Percentiles rank a stretch among this genome's conserved stretches.
These are phyloP conservation scores for Gouania willdenowi DNA, from an alignment of 2,797 vertebrate species.

Conservation along the genomic window DNA sequence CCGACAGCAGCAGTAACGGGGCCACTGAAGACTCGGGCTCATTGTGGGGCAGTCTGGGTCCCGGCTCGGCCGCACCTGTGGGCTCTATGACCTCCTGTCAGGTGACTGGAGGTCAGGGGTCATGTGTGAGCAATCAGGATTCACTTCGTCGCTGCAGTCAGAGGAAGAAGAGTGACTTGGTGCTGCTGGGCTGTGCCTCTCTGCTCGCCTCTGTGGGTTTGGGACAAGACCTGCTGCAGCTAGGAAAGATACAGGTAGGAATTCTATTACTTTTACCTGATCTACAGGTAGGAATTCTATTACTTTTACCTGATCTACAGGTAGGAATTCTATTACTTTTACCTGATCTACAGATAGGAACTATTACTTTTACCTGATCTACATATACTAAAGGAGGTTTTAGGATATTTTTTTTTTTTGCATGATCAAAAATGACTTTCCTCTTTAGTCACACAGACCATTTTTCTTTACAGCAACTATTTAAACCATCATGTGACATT, in stretches of 20 bases:
- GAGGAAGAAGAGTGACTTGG: constrained; percentile 78
- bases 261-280: too few species aligned
- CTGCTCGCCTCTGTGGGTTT: constrained; percentile 82
- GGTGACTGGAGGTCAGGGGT: constrained; percentile 27
- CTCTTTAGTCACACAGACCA: too few species aligned
- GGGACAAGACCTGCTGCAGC: constrained; percentile 79
- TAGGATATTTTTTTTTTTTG: too few species aligned
- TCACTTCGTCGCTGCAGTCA: constrained; percentile 59
- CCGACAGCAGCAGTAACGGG: constrained; percentile 73
- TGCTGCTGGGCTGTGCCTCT: constrained; percentile 82
- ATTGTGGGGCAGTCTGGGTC: constrained; percentile 53
- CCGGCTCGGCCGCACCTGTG: constrained; percentile 7
- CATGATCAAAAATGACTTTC: too few species aligned
- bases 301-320: too few species aligned
- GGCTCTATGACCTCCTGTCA: constrained; percentile 16
- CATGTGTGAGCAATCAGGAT: constrained; percentile 49
- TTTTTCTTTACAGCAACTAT: too few species aligned
- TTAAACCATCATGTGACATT: too few species aligned
- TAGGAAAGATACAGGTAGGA: constrained; percentile 74
- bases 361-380: too few species aligned
- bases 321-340: too few species aligned
- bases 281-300: too few species aligned
- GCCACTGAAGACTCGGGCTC: constrained; percentile 65
- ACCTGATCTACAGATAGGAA: too few species aligned
- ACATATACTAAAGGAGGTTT: too few species aligned